Percentiles rank a stretch among this genome's conserved stretches.
Conservation (phyloP, 2,113 vertebrate genomes). For the Elanus axillaris region DNA sequence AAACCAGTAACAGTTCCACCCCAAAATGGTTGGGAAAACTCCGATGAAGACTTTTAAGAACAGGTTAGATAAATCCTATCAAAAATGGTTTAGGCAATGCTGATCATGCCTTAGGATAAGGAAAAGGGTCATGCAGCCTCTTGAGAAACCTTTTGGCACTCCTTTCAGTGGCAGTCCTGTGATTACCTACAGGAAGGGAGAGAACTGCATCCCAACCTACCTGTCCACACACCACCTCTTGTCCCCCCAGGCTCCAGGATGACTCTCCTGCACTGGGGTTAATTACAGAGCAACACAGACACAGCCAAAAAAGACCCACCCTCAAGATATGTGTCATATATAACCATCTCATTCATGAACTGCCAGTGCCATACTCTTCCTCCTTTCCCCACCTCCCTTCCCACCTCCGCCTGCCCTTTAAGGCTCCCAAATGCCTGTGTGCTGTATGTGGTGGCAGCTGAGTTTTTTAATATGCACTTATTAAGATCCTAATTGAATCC, state of each 20-base stretch:
- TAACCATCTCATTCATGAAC: slow-evolving; percentile 21
- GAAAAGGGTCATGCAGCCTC: not conserved
- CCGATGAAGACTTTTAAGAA: not conserved
- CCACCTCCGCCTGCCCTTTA: slow-evolving; percentile 25
- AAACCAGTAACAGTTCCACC: not conserved
- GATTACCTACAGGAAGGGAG: not conserved
- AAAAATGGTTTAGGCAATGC: not conserved
- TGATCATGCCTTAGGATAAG: not conserved
- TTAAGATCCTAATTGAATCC: slow-evolving; percentile 74
- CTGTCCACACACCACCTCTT: not conserved
- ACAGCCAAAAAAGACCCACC: not conserved
- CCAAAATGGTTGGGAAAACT: not conserved
- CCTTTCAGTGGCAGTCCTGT: not conserved
- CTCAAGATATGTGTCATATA: not conserved
- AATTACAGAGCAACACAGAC: not conserved
- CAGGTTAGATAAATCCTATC: not conserved
- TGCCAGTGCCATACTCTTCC: not conserved
- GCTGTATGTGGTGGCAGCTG: slow-evolving; percentile 41
- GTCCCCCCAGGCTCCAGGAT: not conserved
- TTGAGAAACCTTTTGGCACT: not conserved
- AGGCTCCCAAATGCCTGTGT: slow-evolving; percentile 32
- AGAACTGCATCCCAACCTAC: not conserved
- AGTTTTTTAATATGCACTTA: slow-evolving; percentile 58
- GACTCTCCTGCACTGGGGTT: not conserved
- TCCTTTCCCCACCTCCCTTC: not conserved